Evolutionary conservation across 2,797 vertebrate species (phyloP), one percentile per base, ranked within the genome.

Genomic region (Sebastes cheni): DNA sequence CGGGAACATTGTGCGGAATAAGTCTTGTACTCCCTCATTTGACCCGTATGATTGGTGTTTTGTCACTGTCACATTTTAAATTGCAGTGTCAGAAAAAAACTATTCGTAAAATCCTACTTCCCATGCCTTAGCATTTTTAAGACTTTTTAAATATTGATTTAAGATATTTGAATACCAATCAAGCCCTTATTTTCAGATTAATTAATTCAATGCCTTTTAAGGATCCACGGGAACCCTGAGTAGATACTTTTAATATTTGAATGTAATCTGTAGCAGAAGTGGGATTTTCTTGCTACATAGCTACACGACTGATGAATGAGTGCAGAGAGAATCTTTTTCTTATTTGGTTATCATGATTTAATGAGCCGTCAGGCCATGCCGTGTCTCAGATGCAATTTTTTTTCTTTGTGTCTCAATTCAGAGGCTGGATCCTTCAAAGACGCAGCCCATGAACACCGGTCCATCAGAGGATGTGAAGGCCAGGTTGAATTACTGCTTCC

Each of bases 391-490:
- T 30, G 20, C 11, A 60, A 52, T 83, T 72, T 67, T 30, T 69
- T 32, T 61, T 72, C 18, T 68, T 70, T 77, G 36, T 59, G 27
- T 75, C 68, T 12, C 46, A 69, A 5, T 72, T 66, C 39, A 85
- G 60, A 71, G 70, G 59, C 39, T 16, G 22, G 66, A 50, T 55
- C 16, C 60, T 62, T 72, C 14, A 75, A 64, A 80, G 14, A 73
- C 52, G 4, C 16, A 16, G 64, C 8, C 27, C 8, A 50, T 23
- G 11, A 69, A 58, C 22, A 68, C 34, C 12, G 18, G 16, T 29
- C 13, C 58, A 32, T 61, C 13, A 52, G 30, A 39, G 23, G 42
- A 79, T 13, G 4, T 23, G 22, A 60, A 62, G 42, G 12, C 27
- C 30, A 52, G 42, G n/a, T 20, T 32, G 32, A 54, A 60, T 70